These are phyloP conservation scores for Trichonephila clavipes DNA, from an alignment of 1,140 invertebrate species.

Conservation along the genomic window DNA sequence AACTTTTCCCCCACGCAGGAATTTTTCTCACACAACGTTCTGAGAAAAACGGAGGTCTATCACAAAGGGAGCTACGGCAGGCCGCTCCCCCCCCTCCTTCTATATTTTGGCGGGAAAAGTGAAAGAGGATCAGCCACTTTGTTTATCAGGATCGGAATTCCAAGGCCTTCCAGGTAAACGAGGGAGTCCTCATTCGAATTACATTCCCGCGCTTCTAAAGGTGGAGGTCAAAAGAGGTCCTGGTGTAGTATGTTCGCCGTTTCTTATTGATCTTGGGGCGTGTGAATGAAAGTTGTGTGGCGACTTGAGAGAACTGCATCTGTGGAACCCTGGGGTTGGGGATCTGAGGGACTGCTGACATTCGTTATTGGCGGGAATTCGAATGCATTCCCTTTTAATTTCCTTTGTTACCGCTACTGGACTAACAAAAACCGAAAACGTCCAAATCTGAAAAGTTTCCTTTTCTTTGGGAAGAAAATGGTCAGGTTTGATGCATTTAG, in stretches of 20 bases:
- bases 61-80: neutral
- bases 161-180: neutral
- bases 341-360: no score
- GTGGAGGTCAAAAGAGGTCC: neutral
- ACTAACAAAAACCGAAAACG: no score
- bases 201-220: neutral
- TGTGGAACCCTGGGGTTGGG: no score
- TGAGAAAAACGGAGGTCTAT: neutral
- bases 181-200: neutral
- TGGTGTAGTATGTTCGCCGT: neutral
- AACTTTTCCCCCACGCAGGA: neutral
- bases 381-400: no score
- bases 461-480: no score
- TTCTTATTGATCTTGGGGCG: neutral
- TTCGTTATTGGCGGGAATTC: no score
- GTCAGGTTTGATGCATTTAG: no score
- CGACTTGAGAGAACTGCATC: no score
- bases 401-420: no score
- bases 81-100: neutral
- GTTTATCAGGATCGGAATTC: neutral
- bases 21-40: neutral
- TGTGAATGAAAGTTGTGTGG: neutral
- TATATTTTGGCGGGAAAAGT: neutral
- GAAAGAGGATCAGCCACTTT: neutral
- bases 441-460: no score